A percentile compares a stretch with the other conserved stretches of the same genome.
Evolutionary conservation across 2,797 vertebrate species (phyloP).

Genomic region (Cottoperca gobio): DNA sequence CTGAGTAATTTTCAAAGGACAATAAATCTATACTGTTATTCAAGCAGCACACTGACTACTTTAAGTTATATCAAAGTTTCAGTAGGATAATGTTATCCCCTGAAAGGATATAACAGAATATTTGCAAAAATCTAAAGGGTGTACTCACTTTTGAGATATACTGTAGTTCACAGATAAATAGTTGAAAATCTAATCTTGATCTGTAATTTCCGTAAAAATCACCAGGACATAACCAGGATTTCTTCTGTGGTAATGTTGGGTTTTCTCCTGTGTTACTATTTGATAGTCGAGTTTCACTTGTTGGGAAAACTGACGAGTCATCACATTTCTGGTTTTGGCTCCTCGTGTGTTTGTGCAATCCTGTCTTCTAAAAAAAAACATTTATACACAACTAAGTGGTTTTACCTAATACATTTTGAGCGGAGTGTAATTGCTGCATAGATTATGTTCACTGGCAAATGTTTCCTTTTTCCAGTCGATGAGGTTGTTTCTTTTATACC

Average conservation of each 20-base stretch:
- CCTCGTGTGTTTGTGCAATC: not conserved
- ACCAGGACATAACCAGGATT: not conserved
- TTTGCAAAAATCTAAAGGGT: too few species aligned
- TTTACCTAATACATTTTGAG: not conserved
- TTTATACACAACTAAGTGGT: not conserved
- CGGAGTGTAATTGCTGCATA: not conserved
- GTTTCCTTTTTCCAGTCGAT: not conserved
- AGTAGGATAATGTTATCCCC: too few species aligned
- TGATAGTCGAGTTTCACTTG: not conserved
- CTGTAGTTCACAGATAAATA: not conserved
- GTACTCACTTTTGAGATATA: too few species aligned
- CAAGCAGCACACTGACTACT: too few species aligned
- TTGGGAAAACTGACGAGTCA: conserved; percentile 1
- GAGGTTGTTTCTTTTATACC: not conserved
- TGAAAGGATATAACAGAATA: too few species aligned
- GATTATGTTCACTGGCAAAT: not conserved
- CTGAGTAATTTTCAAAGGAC: too few species aligned
- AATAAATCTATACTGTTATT: too few species aligned
- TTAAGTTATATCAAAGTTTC: too few species aligned
- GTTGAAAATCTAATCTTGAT: not conserved
- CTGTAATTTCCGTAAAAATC: not conserved
- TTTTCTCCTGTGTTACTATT: not conserved
- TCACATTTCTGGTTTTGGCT: not conserved
- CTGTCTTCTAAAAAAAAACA: not conserved
- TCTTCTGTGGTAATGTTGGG: not conserved